Evolutionary conservation across 1,140 invertebrate genomes (phyloP), one percentile per base, ranked within the genome.

Genomic region (Euwallacea similis): DNA sequence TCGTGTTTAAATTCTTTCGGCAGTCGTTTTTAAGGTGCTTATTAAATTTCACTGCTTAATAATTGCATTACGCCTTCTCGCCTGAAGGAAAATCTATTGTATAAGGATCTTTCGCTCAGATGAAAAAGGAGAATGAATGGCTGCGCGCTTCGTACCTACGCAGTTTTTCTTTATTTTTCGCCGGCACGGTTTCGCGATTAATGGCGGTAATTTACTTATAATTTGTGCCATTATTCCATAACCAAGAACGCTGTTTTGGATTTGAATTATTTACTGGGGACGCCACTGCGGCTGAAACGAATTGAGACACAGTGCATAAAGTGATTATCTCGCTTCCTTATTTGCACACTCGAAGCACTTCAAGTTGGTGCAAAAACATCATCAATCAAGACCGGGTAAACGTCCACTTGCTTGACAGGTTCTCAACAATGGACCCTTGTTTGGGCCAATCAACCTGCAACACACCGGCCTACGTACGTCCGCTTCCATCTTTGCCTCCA

Each of bases 1-100:
- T 69, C 71, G 72, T 73, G 72, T 76, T 77, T 74, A 72, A 74
- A 74, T 77, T 76, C 74, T 73, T 73, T 74, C 72, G 63, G 46
- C 69, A 72, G 63, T 67, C 74, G 68, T 76, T 78, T 74, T 74
- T 76, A 77, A 78, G 77, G 74, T 77, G 76, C 76, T 77, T 78
- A 78, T 78, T 78, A 78, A 77, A 78, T 78, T 78, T 77, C 72
- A 74, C 66, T 74, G 75, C 75, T 77, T 77, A 75, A 77, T 78
- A 77, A 78, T 77, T 73, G 72, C 74, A 76, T 78, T 78, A 47
- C 47, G 7, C 65, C 11, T 55, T 55, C 59, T 54, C 62, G 50
- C 71, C 61, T 75, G 74, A 73, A 63, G 68, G 63, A 69, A 74
- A 77, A 77, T 76, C 66, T 73, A 76, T 77, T 77, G 75, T 75